These are phyloP conservation scores for Mycalesis mineus DNA, from an alignment of 2,888 invertebrate species.

Conservation along the genomic window DNA sequence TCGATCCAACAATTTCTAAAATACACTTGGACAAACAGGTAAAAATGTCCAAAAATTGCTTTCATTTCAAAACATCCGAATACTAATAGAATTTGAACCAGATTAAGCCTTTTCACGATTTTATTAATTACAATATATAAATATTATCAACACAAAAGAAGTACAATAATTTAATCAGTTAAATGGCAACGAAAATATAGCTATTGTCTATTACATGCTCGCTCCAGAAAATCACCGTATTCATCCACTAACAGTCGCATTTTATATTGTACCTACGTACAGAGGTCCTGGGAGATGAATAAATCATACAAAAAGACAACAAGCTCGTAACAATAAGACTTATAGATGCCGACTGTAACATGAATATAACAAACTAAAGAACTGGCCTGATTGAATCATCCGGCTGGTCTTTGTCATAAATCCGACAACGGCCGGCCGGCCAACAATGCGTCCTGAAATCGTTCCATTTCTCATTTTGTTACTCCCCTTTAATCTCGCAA, in stretches of 20 bases:
- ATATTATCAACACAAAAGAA: no score
- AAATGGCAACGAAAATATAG: conserved; percentile 1
- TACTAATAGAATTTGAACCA: no score
- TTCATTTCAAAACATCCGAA: no score
- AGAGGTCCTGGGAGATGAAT: conserved; percentile 27
- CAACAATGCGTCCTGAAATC: conserved; percentile 77
- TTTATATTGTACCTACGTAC: conserved; percentile 27
- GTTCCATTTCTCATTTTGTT: conserved; percentile 79
- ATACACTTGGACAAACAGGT: no score
- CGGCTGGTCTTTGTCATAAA: conserved; percentile 77
- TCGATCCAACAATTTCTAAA: no score
- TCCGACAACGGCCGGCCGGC: conserved; percentile 73
- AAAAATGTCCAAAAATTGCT: no score
- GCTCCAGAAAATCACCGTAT: conserved; percentile 4
- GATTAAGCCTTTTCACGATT: no score
- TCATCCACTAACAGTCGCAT: conserved; percentile 17
- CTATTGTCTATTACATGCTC: conserved; percentile 7
- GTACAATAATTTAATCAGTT: not conserved
- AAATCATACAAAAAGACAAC: conserved; percentile 48
- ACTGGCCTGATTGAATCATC: conserved; percentile 76
- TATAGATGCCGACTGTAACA: conserved; percentile 61
- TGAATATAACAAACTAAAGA: conserved; percentile 77
- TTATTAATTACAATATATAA: no score
- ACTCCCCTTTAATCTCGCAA: conserved; percentile 77
- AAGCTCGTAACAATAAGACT: conserved; percentile 65